Evolutionary conservation across 2,888 invertebrate species (phyloP), one percentile per base, ranked within the genome.

Genomic region (Hyppa rectilinea): DNA sequence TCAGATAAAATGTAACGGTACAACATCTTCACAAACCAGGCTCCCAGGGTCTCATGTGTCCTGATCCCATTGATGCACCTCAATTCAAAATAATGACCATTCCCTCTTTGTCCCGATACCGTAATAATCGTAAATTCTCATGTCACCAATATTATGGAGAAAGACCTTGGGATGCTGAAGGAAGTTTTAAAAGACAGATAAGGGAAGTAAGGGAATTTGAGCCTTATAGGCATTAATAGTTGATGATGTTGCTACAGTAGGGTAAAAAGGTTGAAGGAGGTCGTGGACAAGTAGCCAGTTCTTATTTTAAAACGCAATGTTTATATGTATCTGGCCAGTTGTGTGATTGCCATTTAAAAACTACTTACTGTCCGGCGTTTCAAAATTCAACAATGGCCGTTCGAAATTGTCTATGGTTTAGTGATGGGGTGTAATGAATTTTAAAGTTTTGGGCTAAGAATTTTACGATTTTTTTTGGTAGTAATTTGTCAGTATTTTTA

Each of bases 41-140:
- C 20, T 66, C 38, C 58, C 31, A 60, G 26, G 34, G 10, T 2
- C 40, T 23, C 63, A 70, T 70, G 38, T 65, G 62, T 65, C 17
- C 29, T 17, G 36, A 34, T n/a, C 53, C 61, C 26, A 81, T 62
- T 34, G 58, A 77, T 77, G 61, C 58, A 67, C 53, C 62, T 59
- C 47, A 29, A 82, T 75, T 61, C 63, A 84, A 84, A 75, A 53
- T 72, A 83, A 84, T 69, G 75, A 64, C 68, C 31, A 26, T 59
- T 47, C 81, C 66, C 68, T 69, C 70, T 71, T 69, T 75, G 71
- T 73, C 53, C 82, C 45, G 23, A 58, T 29, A 64, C 75, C 79
- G 50, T 81, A 67, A 84, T 81, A 84, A 78, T 56, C 38, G 65
- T 82, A 82, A 75, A 84, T 82, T 75, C 17, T 59, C 52, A 63